These are phyloP conservation scores for Aphaenogaster ashmeadi DNA, from an alignment of 1,140 invertebrate genomes.

Conservation along the genomic window DNA sequence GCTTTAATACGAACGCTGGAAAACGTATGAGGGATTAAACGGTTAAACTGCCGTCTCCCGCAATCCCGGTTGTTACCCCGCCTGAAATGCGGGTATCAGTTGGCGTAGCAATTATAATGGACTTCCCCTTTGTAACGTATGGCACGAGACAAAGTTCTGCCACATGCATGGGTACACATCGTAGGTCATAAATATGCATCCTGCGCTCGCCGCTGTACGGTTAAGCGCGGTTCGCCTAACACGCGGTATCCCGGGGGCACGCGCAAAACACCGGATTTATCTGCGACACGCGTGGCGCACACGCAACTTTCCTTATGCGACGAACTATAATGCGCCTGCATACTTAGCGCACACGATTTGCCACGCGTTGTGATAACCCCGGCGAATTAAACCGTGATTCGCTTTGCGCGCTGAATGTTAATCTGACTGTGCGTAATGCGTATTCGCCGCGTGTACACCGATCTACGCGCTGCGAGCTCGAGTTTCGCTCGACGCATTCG, in stretches of 20 bases:
- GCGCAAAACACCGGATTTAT: constrained; percentile 47
- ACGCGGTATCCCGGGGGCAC: background rate
- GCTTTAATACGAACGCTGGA: constrained; percentile 56
- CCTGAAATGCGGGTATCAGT: constrained; percentile 58
- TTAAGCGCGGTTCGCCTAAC: constrained; percentile 7
- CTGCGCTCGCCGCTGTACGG: constrained; percentile 1
- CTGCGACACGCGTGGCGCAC: background rate
- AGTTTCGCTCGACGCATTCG: constrained; percentile 27
- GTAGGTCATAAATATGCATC: constrained; percentile 63
- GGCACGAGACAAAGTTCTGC: constrained; percentile 64
- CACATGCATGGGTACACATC: constrained; percentile 55
- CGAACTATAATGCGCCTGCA: background rate
- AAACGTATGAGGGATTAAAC: constrained; percentile 64
- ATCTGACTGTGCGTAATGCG: constrained; percentile 66
- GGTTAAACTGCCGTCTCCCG: constrained; percentile 60
- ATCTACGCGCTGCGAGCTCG: background rate
- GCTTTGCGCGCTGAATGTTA: constrained; percentile 66
- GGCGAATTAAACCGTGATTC: constrained; percentile 70
- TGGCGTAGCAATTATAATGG: constrained; percentile 64
- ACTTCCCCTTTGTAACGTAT: constrained; percentile 62
- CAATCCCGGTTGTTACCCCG: constrained; percentile 56
- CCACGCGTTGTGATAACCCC: constrained; percentile 31
- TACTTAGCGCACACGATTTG: constrained; percentile 21
- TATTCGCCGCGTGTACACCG: background rate
- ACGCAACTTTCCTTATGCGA: background rate